Percentiles rank a stretch among this genome's conserved stretches.
These are phyloP conservation scores for Rhadinocentrus ornatus DNA, from an alignment of 2,797 vertebrate genomes.

Conservation along the genomic window DNA sequence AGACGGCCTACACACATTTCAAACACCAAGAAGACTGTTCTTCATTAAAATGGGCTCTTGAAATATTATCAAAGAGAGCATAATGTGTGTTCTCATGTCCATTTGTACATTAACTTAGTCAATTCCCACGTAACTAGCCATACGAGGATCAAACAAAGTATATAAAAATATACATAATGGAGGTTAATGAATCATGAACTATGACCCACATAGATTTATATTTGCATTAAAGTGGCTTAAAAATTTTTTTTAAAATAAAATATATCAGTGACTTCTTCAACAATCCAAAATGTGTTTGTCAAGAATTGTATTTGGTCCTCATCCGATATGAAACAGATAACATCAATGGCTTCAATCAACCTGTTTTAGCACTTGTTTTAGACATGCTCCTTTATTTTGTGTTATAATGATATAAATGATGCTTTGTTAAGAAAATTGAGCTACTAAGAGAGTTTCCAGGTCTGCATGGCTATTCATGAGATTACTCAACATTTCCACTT, in stretches of 20 bases:
- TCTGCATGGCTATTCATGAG: not conserved
- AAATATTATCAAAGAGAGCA: not conserved
- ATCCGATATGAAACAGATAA: not conserved
- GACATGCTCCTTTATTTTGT: not conserved
- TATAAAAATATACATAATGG: not conserved
- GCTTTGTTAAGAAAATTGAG: not conserved
- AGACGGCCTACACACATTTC: slow-evolving; percentile 21
- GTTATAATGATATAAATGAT: not conserved
- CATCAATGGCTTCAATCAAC: not conserved
- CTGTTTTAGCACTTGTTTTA: not conserved
- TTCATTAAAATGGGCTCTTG: slow-evolving; percentile 4
- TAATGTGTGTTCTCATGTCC: slow-evolving; percentile 2
- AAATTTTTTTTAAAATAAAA: not conserved
- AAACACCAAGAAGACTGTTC: slow-evolving; percentile 24
- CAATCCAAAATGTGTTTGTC: not conserved
- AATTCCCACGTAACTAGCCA: not conserved
- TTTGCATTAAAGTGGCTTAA: not conserved
- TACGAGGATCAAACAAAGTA: not conserved
- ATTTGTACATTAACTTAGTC: slow-evolving; percentile 1
- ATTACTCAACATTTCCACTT: not conserved
- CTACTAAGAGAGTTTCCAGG: not conserved
- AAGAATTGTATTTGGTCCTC: not conserved
- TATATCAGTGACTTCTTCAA: not conserved
- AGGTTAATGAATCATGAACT: not conserved
- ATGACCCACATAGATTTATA: not conserved